These are phyloP conservation scores for Bettongia penicillata DNA, from an alignment of 2,113 vertebrate genomes.

Conservation along the genomic window DNA sequence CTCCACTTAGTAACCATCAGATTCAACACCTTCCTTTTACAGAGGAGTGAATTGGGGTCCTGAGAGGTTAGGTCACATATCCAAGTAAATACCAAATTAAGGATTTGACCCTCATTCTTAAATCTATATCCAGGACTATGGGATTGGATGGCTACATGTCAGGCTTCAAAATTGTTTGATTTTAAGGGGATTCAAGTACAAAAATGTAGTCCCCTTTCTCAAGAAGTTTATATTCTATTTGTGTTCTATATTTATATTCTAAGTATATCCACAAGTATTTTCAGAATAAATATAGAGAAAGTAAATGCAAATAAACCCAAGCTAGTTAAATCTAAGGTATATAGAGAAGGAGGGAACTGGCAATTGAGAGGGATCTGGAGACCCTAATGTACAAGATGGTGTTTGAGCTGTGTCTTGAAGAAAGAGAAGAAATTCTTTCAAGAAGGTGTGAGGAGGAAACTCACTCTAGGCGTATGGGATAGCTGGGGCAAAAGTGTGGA, in stretches of 20 bases:
- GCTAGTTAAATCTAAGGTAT: neutral
- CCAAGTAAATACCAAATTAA: neutral
- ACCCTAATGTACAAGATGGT: neutral
- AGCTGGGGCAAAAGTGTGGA: neutral
- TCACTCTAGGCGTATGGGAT: neutral
- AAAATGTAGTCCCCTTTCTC: neutral
- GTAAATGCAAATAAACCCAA: no score
- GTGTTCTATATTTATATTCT: no score
- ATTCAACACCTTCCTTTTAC: neutral
- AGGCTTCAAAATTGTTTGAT: constrained; percentile 53
- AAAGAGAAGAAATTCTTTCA: neutral
- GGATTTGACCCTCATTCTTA: neutral
- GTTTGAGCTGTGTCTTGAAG: neutral
- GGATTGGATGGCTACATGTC: constrained; percentile 21
- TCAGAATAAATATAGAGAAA: neutral
- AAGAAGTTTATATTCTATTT: neutral
- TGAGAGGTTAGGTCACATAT: neutral
- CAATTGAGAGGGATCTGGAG: neutral
- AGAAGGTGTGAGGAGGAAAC: neutral
- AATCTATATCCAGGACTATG: neutral
- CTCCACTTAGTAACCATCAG: neutral
- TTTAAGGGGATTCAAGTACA: neutral
- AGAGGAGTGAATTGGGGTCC: neutral
- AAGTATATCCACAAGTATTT: neutral
- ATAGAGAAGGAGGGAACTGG: neutral